A percentile compares a stretch with the other conserved stretches of the same genome.
Evolutionary conservation across 2,888 invertebrate species (phyloP).

Genomic region (Athetis lepigone): DNA sequence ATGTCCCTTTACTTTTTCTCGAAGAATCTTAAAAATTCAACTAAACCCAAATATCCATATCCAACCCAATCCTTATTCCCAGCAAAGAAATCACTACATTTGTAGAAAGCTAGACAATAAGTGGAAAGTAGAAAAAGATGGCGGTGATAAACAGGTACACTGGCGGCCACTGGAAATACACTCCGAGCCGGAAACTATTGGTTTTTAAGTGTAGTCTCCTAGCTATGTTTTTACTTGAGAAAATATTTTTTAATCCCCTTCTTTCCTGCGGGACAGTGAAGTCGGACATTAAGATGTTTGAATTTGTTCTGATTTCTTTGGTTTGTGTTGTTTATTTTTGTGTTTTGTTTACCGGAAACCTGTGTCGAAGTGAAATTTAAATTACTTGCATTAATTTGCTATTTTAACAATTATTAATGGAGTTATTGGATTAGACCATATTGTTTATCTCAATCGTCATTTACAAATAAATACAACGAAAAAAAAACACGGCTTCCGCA

Average conservation of each 20-base stretch:
- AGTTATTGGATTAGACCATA: too few species aligned
- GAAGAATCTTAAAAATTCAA: too few species aligned
- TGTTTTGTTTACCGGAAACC: too few species aligned
- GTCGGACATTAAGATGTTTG: constrained; percentile 16
- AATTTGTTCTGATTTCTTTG: constrained; percentile 21
- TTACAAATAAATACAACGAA: too few species aligned
- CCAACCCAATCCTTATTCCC: constrained; percentile 38
- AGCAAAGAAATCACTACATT: constrained; percentile 64
- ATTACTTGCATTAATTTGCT: too few species aligned
- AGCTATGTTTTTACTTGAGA: constrained; percentile 31
- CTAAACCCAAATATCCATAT: not conserved
- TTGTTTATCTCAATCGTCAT: too few species aligned
- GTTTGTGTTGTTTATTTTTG: constrained; percentile 5
- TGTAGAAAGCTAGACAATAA: constrained; percentile 66
- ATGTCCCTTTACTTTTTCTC: too few species aligned
- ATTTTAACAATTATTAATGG: too few species aligned
- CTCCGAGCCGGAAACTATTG: constrained; percentile 43
- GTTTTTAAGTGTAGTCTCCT: constrained; percentile 48
- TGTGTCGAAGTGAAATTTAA: too few species aligned
- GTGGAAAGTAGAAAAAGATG: constrained; percentile 61
- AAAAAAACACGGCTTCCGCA: too few species aligned
- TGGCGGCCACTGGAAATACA: constrained; percentile 52
- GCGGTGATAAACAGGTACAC: constrained; percentile 64
- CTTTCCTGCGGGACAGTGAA: constrained; percentile 27
- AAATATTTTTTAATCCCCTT: constrained; percentile 51